A percentile compares a stretch with the other conserved stretches of the same genome.
These are phyloP conservation scores for Hypotaenidia philippensis DNA, from an alignment of 2,797 vertebrate genomes.

Conservation along the genomic window DNA sequence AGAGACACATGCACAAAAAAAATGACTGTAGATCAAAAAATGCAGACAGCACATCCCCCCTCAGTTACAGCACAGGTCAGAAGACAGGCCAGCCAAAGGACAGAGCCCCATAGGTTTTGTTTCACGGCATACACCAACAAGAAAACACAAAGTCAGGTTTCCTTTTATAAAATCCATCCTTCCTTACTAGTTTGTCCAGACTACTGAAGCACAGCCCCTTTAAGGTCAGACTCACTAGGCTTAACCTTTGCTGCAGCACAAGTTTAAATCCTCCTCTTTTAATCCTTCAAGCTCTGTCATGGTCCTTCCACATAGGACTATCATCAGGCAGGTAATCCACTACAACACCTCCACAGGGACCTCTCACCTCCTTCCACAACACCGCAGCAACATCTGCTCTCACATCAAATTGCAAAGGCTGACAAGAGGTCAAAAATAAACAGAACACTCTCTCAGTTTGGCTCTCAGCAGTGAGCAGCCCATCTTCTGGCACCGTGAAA, in stretches of 20 bases:
- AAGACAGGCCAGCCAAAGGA: not conserved
- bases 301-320: not conserved
- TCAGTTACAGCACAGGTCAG: not conserved
- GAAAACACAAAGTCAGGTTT: not conserved
- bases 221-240: not conserved
- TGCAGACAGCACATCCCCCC: not conserved
- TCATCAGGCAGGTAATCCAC: not conserved
- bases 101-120: not conserved
- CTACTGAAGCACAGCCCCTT: not conserved
- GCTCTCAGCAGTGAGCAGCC: not conserved
- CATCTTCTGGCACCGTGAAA: not conserved
- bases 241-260: not conserved
- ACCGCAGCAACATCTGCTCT: not conserved
- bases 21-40: not conserved
- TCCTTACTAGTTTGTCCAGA: not conserved
- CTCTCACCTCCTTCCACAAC: not conserved
- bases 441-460: not conserved
- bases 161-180: not conserved
- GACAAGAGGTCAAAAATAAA: not conserved
- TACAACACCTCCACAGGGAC: not conserved
- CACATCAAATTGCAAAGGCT: not conserved
- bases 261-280: not conserved
- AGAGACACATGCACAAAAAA: not conserved
- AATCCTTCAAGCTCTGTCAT: not conserved
- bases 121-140: not conserved